A percentile compares a stretch with the other conserved stretches of the same genome.
Conservation (phyloP, 2,888 invertebrate species). For the Hesperia comma region DNA sequence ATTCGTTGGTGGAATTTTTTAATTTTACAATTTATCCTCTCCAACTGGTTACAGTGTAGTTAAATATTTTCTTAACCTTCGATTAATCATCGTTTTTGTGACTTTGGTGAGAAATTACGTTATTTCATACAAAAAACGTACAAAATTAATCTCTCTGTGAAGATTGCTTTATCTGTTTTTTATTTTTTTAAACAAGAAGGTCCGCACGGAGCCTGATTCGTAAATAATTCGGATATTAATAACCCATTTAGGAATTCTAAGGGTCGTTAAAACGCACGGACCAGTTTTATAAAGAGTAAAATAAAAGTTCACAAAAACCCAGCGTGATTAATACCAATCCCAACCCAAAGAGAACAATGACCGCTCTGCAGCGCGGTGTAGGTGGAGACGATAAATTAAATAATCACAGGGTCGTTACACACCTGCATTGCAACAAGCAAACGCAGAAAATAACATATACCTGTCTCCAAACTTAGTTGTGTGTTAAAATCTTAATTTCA, state of each 20-base stretch:
- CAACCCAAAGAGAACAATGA: slow-evolving; percentile 39
- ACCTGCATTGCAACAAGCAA: not conserved
- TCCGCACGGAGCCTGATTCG: slow-evolving; percentile 20
- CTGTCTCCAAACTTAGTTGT: not conserved
- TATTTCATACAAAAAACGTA: not conserved
- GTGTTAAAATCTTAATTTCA: too few relatives aligned
- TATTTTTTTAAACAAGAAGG: slow-evolving; percentile 32
- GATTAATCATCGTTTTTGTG: not conserved
- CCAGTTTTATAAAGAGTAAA: slow-evolving; percentile 40
- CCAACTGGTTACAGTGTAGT: not conserved
- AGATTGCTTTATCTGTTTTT: slow-evolving; percentile 9
- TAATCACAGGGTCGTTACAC: slow-evolving; percentile 21
- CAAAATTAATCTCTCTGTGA: not conserved
- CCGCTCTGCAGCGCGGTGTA: slow-evolving; percentile 27
- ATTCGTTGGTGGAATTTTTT: not conserved
- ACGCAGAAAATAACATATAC: not conserved
- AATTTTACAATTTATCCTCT: not conserved
- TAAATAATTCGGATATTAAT: slow-evolving; percentile 34
- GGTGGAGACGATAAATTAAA: slow-evolving; percentile 27
- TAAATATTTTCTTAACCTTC: not conserved
- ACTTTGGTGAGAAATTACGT: not conserved
- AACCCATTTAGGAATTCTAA: slow-evolving; percentile 33
- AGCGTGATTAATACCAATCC: slow-evolving; percentile 42
- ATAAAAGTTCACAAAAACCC: slow-evolving; percentile 33
- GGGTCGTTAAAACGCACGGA: slow-evolving; percentile 33